Evolutionary conservation across 2,113 vertebrate species (phyloP).

Genomic region (Bagarius yarrelli): DNA sequence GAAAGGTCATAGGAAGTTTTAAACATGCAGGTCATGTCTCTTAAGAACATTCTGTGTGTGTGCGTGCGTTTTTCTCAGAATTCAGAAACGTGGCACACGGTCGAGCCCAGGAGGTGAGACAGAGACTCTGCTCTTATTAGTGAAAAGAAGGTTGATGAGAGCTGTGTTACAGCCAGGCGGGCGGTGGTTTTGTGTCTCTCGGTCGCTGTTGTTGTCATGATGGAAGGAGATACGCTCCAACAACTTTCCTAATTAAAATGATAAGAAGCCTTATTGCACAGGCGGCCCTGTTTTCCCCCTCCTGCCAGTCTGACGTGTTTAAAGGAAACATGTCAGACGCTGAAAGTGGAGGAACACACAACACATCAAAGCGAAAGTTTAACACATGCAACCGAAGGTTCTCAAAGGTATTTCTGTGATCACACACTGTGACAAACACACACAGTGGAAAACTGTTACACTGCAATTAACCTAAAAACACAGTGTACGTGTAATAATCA

Average conservation of each 20-base stretch:
- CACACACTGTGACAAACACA: not conserved
- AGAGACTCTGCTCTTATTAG: constrained; percentile 65
- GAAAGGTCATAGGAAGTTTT: constrained; percentile 35
- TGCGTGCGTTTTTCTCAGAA: constrained; percentile 58
- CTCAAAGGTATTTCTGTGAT: not conserved
- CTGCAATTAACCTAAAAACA: not conserved
- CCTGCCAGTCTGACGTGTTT: constrained; percentile 59
- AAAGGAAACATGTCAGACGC: constrained; percentile 62
- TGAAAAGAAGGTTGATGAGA: constrained; percentile 58
- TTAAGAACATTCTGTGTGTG: not conserved
- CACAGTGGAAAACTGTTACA: not conserved
- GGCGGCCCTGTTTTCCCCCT: constrained; percentile 63
- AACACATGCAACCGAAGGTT: not conserved
- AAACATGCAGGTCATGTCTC: not conserved
- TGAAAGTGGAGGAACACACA: constrained; percentile 46
- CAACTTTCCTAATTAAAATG: constrained; percentile 80
- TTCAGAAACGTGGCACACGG: constrained; percentile 57
- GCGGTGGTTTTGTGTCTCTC: constrained; percentile 14
- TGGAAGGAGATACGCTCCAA: constrained; percentile 72
- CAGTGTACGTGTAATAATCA: not conserved
- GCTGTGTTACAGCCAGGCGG: constrained; percentile 64
- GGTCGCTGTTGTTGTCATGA: constrained; percentile 65
- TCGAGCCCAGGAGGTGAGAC: constrained; percentile 58
- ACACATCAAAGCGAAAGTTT: constrained; percentile 45
- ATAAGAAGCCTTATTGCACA: constrained; percentile 77